Base-by-base conservation (phyloP, 2,113 vertebrate genomes). In the Pseudolaguvia tuberculata region DNA sequence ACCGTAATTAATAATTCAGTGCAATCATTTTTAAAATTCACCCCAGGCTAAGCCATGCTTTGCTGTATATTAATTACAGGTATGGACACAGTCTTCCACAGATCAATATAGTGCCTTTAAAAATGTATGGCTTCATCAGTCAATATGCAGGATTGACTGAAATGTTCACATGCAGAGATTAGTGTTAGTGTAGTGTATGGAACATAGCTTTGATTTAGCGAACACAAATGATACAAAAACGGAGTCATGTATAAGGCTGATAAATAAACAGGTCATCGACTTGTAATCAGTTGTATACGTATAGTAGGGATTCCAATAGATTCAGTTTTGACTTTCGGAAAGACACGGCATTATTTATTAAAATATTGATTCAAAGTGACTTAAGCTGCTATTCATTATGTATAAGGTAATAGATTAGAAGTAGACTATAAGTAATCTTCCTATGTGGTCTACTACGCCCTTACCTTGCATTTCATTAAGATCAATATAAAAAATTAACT, bases 21-120 rank as follows among this genome's bases (percentile, higher is more conserved):
- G 48, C 23, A 71, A 59, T 63, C 51, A 59, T 23, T 81, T n/a
- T 29, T 55, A 47, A 52, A 72, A 76, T 68, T 20, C 51, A 59
- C 42, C 13, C 57, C 59, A 51, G 25, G 76, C 42, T 15, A 72
- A 62, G 35, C 56, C 11, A 25, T 42, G 29, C 42, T 63, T 47
- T 2, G 63, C 58, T 65, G 47, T 35, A 66, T 21, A 77, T 80
- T 73, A 80, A 81, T 68, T 75, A 74, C 45, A 72, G 65, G 63
- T 70, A 52, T 78, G 65, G 62, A 56, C 61, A 51, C 65, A 70
- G 35, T 42, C 62, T n/a, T 67, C 59, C 63, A 48, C 50, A 77
- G 70, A 83, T 84, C 81, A 77, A 81, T 84, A 73, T 45, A 51
- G 72, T 5, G 20, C 52, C 75, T 73, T 81, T 78, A 77, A 83